Evolutionary conservation across 2,888 invertebrate genomes (phyloP).

Genomic region (Lasiommata megera): DNA sequence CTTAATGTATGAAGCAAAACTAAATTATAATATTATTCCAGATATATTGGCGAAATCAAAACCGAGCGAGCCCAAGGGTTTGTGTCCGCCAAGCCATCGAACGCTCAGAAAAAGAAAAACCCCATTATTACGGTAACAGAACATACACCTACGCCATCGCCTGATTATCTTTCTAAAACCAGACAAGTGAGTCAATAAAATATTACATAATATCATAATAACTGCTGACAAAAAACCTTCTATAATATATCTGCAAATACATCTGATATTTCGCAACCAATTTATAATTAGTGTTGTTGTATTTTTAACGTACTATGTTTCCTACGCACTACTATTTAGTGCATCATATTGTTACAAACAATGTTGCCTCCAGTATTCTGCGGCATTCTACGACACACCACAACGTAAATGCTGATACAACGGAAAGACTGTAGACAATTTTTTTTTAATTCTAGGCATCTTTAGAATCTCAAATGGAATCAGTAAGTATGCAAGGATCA

Average conservation of each 20-base stretch:
- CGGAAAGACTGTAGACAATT: neutral
- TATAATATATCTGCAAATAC: too few species aligned
- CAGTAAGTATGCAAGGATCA: constrained; percentile 83
- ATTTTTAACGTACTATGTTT: too few species aligned
- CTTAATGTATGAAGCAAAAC: neutral
- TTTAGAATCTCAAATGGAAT: constrained; percentile 91
- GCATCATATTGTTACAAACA: too few species aligned
- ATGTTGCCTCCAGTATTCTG: too few species aligned
- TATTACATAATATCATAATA: neutral
- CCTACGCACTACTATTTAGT: too few species aligned
- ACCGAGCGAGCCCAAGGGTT: constrained; percentile 83
- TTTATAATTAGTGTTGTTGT: too few species aligned
- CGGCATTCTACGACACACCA: too few species aligned
- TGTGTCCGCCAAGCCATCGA: constrained; percentile 69
- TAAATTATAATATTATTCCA: constrained; percentile 43
- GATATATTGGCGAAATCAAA: constrained; percentile 87
- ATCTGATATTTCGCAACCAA: too few species aligned
- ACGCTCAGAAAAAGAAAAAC: constrained; percentile 87
- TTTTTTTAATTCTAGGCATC: constrained; percentile 83
- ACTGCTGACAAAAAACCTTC: too few species aligned
- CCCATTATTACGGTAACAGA: constrained; percentile 98
- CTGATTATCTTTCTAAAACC: constrained; percentile 88
- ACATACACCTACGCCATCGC: constrained; percentile 95
- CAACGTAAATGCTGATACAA: too few species aligned
- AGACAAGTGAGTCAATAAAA: constrained; percentile 71